These are phyloP conservation scores for Malurus alboscapulatus DNA, from an alignment of 2,113 vertebrate species.

Conservation along the genomic window DNA sequence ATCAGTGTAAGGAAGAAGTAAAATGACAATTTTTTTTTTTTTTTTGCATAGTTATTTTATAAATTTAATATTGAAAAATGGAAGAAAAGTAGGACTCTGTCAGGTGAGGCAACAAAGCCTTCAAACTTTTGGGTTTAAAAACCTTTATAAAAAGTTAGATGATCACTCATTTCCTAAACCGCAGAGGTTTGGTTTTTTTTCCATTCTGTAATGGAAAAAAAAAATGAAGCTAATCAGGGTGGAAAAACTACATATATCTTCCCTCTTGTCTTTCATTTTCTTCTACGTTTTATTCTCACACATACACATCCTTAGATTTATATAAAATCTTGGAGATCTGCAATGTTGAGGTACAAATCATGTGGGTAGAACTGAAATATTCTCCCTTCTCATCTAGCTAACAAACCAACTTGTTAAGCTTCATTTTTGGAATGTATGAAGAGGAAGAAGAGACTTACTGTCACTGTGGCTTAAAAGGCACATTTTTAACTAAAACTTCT, in stretches of 20 bases:
- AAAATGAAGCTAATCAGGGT: background rate
- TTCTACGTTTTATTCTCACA: background rate
- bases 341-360: background rate
- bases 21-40: background rate
- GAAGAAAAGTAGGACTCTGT: background rate
- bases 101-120: background rate
- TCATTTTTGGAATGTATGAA: background rate
- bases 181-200: accelerated
- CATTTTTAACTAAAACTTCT: slow-evolving; percentile 29
- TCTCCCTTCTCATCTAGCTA: background rate
- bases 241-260: background rate
- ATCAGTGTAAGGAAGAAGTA: background rate
- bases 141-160: background rate
- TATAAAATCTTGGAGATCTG: background rate
- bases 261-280: background rate
- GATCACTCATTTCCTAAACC: background rate
- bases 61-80: background rate
- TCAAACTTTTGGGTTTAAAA: background rate
- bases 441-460: background rate
- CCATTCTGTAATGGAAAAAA: background rate
- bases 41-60: background rate
- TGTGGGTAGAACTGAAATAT: background rate
- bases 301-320: background rate
- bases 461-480: accelerated
- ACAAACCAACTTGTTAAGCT: background rate